A percentile compares a stretch with the other conserved stretches of the same genome.
These are phyloP conservation scores for Turritopsis rubra DNA, from an alignment of 30 jellyfish, hydroid and myxozoan species.

Conservation along the genomic window DNA sequence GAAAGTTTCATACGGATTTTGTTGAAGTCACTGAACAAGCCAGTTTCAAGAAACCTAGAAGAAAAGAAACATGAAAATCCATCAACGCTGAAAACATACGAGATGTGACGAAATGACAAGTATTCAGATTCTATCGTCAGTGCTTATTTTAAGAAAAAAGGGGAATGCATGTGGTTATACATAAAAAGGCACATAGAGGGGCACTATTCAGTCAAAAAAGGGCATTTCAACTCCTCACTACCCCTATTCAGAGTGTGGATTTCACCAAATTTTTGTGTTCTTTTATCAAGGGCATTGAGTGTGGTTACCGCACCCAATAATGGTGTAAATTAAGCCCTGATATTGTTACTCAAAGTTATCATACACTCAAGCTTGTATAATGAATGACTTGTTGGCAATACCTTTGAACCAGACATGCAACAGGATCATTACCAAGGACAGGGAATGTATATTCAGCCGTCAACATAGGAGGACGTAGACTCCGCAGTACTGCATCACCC, in stretches of 20 bases:
- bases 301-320: background rate
- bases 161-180: too few species aligned
- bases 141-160: too few species aligned
- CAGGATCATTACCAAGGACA: constrained; percentile 61
- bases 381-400: background rate
- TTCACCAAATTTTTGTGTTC: too few species aligned
- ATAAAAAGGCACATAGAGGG: too few species aligned
- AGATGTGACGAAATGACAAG: too few species aligned
- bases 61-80: background rate
- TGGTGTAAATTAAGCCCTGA: too few species aligned
- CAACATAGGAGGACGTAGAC: constrained; percentile 62
- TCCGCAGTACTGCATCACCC: constrained; percentile 67
- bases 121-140: too few species aligned
- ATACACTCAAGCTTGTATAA: background rate
- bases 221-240: too few species aligned
- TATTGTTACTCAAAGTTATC: too few species aligned
- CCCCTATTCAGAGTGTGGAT: too few species aligned
- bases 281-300: too few species aligned
- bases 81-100: background rate
- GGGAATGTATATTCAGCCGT: constrained; percentile 62
- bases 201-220: too few species aligned
- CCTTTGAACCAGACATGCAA: constrained; percentile 81
- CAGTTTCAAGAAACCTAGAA: constrained; percentile 79
- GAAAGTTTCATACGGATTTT: constrained; percentile 63
- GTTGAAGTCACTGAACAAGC: constrained; percentile 67